Evolutionary conservation across 2,797 vertebrate species (phyloP).

Genomic region (Syncerus caffer): DNA sequence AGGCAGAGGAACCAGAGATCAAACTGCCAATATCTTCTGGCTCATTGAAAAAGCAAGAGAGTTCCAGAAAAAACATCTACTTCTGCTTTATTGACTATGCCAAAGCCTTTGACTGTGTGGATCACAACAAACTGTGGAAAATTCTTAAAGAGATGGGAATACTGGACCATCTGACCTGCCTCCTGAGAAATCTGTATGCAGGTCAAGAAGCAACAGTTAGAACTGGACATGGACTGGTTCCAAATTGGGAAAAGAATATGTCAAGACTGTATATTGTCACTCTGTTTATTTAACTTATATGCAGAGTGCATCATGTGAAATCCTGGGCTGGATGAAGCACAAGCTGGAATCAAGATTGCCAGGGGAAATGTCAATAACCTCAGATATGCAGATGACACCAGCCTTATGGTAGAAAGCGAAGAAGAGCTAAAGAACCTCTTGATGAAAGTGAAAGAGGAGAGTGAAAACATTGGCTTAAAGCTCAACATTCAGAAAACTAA

Average conservation of each 20-base stretch:
- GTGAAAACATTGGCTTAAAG: neutral
- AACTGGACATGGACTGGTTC: neutral
- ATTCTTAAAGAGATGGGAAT: neutral
- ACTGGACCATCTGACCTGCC: neutral
- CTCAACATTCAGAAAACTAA: neutral
- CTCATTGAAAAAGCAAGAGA: fast-evolving
- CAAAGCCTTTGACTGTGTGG: neutral
- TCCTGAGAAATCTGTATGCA: neutral
- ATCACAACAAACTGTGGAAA: neutral
- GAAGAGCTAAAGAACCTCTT: neutral
- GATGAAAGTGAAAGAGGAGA: neutral
- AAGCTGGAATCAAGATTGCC: neutral
- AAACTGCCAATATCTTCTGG: neutral
- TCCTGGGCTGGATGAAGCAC: neutral
- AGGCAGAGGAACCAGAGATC: neutral
- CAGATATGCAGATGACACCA: neutral
- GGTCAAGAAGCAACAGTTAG: neutral
- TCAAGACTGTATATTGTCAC: neutral
- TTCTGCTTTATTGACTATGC: neutral
- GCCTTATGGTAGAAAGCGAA: fast-evolving
- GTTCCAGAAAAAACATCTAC: neutral
- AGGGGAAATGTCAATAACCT: neutral
- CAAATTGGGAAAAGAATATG: neutral
- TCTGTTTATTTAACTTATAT: neutral
- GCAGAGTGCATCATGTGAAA: neutral